These are phyloP conservation scores for Lordiphosa stackelbergi DNA, from an alignment of 1,140 invertebrate species.

Conservation along the genomic window DNA sequence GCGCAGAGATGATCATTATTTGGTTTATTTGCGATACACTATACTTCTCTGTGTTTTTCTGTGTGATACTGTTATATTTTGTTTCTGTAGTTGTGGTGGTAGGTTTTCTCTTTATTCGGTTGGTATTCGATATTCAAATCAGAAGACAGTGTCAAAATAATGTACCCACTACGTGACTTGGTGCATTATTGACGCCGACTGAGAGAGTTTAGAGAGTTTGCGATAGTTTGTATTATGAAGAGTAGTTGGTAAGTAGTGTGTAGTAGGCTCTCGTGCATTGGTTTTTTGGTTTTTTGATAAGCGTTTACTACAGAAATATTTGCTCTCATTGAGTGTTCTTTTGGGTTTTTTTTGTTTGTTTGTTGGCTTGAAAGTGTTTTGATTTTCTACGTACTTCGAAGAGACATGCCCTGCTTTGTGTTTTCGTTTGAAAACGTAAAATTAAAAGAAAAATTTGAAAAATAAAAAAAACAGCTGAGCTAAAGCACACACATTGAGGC, in stretches of 20 bases:
- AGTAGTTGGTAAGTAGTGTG: constrained; percentile 50
- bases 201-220: constrained; percentile 41
- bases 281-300: constrained; percentile 13
- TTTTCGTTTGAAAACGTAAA: constrained; percentile 10
- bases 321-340: too few species aligned
- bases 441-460: constrained; percentile 6
- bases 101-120: constrained; percentile 12
- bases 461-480: constrained; percentile 34
- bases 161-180: constrained; percentile 65
- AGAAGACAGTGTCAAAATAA: constrained; percentile 78
- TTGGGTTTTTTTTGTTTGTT: too few species aligned
- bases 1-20: constrained; percentile 43
- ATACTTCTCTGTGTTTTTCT: constrained; percentile 68
- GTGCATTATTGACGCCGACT: constrained; percentile 74
- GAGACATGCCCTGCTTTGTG: constrained; percentile 5
- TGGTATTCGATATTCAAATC: constrained; percentile 76
- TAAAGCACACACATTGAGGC: constrained; percentile 17
- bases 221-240: constrained; percentile 72
- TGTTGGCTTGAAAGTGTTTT: too few species aligned
- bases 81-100: constrained; percentile 64
- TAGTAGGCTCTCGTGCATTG: constrained; percentile 18
- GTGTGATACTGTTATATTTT: constrained; percentile 25
- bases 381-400: too few species aligned
- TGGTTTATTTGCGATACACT: constrained; percentile 57
- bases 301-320: too few species aligned